These are phyloP conservation scores for Pocillopora grandis DNA, from an alignment of 92 coral and sea anemone species.

Conservation along the genomic window DNA sequence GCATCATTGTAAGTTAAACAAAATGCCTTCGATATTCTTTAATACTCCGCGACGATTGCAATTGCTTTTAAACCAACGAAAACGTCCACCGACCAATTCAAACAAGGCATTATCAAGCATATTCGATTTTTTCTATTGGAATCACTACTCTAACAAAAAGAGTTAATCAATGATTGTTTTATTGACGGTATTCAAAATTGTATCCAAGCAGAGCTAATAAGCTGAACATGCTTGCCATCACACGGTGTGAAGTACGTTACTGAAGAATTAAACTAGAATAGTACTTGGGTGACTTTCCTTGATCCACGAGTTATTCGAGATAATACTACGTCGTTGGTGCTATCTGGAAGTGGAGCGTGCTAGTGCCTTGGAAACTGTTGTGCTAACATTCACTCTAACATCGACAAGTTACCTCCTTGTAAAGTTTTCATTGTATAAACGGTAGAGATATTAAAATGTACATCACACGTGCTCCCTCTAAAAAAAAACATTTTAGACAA, in stretches of 20 bases:
- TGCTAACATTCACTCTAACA: conserved; percentile 17
- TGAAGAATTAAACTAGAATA: not conserved
- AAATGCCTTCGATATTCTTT: too few species aligned
- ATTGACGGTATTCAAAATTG: conserved; percentile 30
- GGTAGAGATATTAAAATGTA: not conserved
- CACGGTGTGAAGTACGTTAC: not conserved
- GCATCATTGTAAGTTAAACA: too few species aligned
- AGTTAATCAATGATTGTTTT: conserved; percentile 2
- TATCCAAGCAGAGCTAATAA: not conserved
- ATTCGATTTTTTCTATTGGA: too few species aligned
- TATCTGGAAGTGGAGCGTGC: not conserved
- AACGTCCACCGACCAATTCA: too few species aligned
- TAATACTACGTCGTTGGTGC: not conserved
- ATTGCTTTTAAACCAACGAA: too few species aligned
- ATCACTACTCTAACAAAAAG: not conserved
- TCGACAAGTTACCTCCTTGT: not conserved
- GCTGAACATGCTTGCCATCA: not conserved
- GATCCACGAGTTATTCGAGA: not conserved
- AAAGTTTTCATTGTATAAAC: conserved; percentile 1
- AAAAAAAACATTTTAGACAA: not conserved
- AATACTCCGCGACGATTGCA: too few species aligned
- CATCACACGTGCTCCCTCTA: not conserved
- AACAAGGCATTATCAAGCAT: too few species aligned
- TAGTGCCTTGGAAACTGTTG: conserved; percentile 1
- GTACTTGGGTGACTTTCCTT: not conserved